Evolutionary conservation across 2,113 vertebrate genomes (phyloP).

Genomic region (Hippopotamus amphibius): DNA sequence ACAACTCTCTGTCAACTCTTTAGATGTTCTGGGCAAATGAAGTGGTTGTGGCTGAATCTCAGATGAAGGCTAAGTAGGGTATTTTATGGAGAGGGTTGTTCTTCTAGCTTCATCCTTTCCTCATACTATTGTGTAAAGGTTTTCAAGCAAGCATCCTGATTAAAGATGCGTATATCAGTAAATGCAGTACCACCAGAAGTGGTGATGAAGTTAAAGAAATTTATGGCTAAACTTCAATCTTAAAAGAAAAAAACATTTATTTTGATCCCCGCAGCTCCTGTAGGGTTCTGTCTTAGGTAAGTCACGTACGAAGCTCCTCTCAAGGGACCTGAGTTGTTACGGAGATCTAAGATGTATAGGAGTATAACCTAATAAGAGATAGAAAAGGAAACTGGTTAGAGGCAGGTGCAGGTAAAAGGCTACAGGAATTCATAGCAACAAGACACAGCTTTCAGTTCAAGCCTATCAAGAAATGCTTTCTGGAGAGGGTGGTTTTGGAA

Average conservation of each 20-base stretch:
- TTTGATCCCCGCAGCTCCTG: background rate
- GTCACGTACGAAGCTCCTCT: background rate
- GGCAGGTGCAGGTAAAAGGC: background rate
- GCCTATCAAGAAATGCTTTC: background rate
- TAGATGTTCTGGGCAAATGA: background rate
- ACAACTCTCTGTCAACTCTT: background rate
- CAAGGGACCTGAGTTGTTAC: background rate
- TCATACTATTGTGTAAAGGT: background rate
- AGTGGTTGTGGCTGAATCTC: background rate
- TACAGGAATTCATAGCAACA: background rate
- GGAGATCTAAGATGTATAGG: background rate
- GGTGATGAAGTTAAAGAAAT: background rate
- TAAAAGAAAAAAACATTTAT: background rate
- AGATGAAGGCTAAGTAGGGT: background rate
- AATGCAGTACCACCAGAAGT: background rate
- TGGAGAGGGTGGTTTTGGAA: background rate
- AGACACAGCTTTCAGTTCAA: background rate
- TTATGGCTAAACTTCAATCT: background rate
- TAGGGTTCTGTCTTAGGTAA: background rate
- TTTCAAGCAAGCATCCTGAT: conserved; percentile 21
- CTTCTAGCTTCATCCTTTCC: background rate
- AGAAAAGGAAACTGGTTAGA: background rate
- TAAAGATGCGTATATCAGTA: background rate
- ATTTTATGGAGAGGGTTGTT: conserved; percentile 30
- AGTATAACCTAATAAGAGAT: background rate